Evolutionary conservation across 2,797 vertebrate genomes (phyloP).

Genomic region (Spinus pinus): DNA sequence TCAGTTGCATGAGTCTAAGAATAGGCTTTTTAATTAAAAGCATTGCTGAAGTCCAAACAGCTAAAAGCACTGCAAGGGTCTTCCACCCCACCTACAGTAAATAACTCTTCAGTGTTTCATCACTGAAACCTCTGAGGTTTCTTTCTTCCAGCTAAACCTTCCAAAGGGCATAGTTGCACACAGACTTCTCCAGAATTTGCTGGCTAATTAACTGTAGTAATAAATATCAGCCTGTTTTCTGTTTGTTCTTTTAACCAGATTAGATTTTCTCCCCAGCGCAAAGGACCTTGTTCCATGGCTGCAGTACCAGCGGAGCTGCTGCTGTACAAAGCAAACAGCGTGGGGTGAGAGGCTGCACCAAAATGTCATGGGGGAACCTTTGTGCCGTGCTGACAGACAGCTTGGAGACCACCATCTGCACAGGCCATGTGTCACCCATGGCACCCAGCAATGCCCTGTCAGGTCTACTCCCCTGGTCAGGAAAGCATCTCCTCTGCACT

Average conservation of each 20-base stretch:
- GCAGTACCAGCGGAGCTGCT: neutral
- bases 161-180: neutral
- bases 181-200: neutral
- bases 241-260: neutral
- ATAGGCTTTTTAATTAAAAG: neutral
- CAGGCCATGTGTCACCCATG: neutral
- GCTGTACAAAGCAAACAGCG: neutral
- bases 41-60: neutral
- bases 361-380: neutral
- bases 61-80: neutral
- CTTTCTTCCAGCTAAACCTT: neutral
- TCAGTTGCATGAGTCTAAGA: neutral
- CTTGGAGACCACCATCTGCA: neutral
- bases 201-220: neutral
- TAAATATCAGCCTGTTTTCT: neutral
- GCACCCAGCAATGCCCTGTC: accelerated
- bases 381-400: accelerated
- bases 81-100: neutral
- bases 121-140: neutral
- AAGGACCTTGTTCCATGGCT: neutral
- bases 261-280: neutral
- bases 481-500: neutral
- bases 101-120: neutral
- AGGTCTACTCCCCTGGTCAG: neutral
- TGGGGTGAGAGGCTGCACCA: neutral